Percentiles rank a stretch among this genome's conserved stretches.
Conservation (phyloP, 1,140 invertebrate genomes). For the Pseudomyrmex dendroicus region DNA sequence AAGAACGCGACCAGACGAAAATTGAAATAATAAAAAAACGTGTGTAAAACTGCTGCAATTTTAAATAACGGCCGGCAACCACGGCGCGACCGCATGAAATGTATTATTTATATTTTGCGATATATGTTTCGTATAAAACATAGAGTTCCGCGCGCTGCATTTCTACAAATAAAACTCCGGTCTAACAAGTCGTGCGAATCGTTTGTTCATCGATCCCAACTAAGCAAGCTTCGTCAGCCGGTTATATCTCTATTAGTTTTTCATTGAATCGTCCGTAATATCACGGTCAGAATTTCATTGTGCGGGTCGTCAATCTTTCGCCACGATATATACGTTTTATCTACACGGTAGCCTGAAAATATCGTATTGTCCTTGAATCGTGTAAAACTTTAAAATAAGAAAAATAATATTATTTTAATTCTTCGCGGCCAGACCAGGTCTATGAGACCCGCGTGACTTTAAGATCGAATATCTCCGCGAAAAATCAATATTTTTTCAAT, state of each 20-base stretch:
- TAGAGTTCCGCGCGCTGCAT: not conserved
- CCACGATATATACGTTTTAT: not conserved
- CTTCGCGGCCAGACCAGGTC: too few relatives aligned
- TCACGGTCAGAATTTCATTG: not conserved
- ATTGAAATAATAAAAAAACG: not conserved
- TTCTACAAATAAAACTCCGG: slow-evolving; percentile 45
- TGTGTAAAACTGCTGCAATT: not conserved
- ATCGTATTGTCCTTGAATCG: not conserved
- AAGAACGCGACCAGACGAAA: too few relatives aligned
- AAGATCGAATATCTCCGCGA: too few relatives aligned
- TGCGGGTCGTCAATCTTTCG: not conserved
- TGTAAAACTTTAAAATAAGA: not conserved
- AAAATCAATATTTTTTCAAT: too few relatives aligned
- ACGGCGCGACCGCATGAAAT: not conserved
- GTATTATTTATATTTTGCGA: slow-evolving; percentile 28
- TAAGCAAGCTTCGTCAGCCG: not conserved
- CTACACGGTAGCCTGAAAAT: not conserved
- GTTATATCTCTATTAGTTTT: not conserved
- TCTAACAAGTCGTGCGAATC: slow-evolving; percentile 9
- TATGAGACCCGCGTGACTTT: too few relatives aligned
- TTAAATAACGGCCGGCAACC: not conserved
- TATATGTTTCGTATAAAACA: not conserved
- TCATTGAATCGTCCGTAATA: not conserved
- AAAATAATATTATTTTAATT: too few relatives aligned
- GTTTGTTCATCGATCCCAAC: not conserved